Base-by-base conservation (phyloP, 2,113 vertebrate genomes). In the Myotis lucifugus region DNA sequence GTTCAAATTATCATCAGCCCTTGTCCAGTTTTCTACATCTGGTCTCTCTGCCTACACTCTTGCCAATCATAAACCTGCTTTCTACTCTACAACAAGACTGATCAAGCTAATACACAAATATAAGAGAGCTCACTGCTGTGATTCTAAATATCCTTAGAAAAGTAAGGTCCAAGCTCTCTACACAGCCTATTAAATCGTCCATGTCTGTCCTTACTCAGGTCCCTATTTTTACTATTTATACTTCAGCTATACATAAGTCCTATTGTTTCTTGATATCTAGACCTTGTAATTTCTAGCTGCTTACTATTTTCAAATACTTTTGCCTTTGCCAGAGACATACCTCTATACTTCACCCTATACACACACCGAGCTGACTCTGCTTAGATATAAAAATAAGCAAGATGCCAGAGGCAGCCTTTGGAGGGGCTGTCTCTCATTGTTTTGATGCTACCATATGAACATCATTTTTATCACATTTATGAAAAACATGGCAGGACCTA, bases 141-240 rank as follows among this genome's bases (percentile, higher is more conserved):
- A 89, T 50, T 27, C 7, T 25, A 11, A 9, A 72, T 50, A 61
- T 40, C 6, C 23, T 40, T 84, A 13, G 34, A 37, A 66, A 52
- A 42, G 32, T 3, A 23, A 77, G 13, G 17, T 48, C 6, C 11
- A 23, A 25, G 25, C 0, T n/a, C 10, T 18, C 32, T 21, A n/a
- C 10, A 21, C 10, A 34, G 15, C 1, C 3, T 54, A 0, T 6
- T 72, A 64, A 4, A 56, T n/a, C 9, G 1, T 69, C 12, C 1
- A 15, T 64, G 7, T 2, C 8, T 74, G 13, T 25, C 27, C 5
- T 54, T 19, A 69, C 23, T 21, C 9, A 66, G 32, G 11, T n/a
- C n/a, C n/a, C n/a, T n/a, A n/a, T n/a, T n/a, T n/a, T n/a, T n/a
- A n/a, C n/a, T n/a, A n/a, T n/a, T n/a, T n/a, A n/a, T 5, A 48